Evolutionary conservation across 2,113 vertebrate genomes (phyloP), one percentile per base, ranked within the genome.

Genomic region (Smithornis capensis): DNA sequence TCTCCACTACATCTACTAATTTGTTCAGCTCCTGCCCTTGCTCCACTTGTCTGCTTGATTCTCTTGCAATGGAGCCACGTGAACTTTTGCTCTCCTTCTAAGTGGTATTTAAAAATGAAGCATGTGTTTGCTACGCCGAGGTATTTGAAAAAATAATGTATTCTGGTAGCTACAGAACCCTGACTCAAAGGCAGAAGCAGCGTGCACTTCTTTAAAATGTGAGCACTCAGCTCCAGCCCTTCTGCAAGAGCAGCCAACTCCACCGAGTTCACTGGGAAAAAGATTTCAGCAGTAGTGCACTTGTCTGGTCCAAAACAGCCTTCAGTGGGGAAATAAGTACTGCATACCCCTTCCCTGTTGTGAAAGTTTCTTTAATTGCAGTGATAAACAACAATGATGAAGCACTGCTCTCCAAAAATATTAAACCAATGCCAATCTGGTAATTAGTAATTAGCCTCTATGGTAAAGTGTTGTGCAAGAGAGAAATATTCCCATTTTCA

Each of bases 81-180:
- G 95, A 96, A 97, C 96, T 95, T 96, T 91, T 92, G 94, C 95
- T 96, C 87, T 84, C 69, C 62, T 92, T 44, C 47, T 65, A 75
- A 96, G 91, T 40, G 86, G 89, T 71, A 87, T 92, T 94, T 94
- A 92, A 95, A 96, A 95, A 95, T 71, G 92, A 91, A 96, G 87
- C 64, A 25, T 68, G 75, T 11, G 90, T 59, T 86, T 57, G 49
- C 65, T 88, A 83, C 29, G 3, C 74, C 38, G 90, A 80, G 44
- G 31, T 64, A 68, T 94, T 56, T 90, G 83, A 85, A 91, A 93
- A 79, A 85, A 78, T 28, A 62, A 88, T 16, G 69, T 38, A 31
- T 77, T 77, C 79, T 89, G 76, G 88, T 93, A 83, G 93, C 90
- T 86, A 47, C 49, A 60, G 76, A 81, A 22, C 13, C 44, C 71